phyloP scores from a whole-genome alignment of 2,888 invertebrate genomes.

The Cheilosia soror region DNA sequence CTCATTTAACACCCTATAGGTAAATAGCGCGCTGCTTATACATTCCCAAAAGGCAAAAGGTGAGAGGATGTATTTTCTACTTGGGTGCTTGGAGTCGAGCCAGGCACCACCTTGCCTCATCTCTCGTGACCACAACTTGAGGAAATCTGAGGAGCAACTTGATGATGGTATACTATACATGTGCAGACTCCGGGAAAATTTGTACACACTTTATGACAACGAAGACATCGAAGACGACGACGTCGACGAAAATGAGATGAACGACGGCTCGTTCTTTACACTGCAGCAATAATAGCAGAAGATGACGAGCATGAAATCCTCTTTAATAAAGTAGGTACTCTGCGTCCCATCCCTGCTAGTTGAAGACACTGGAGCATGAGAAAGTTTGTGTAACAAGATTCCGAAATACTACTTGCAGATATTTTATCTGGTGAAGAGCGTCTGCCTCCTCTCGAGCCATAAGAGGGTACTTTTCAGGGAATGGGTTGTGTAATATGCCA shows the following conservation, averaged over 20 bases:
- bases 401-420: conserved; percentile 58
- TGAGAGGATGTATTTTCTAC: conserved; percentile 35
- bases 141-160: conserved; percentile 32
- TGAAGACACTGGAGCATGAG: conserved; percentile 13
- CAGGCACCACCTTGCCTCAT: neutral
- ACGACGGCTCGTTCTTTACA: conserved; percentile 28
- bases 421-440: conserved; percentile 58
- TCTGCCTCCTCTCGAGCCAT: conserved; percentile 18
- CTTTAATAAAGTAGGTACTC: conserved; percentile 61
- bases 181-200: conserved; percentile 16
- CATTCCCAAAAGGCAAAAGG: conserved; percentile 17
- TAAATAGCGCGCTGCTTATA: neutral
- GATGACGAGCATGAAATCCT: conserved; percentile 69
- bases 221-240: conserved; percentile 5
- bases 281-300: conserved; percentile 60
- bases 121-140: conserved; percentile 40
- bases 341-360: neutral
- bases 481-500: conserved; percentile 32
- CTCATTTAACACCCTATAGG: conserved; percentile 54
- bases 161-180: conserved; percentile 1
- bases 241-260: conserved; percentile 21
- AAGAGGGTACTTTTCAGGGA: conserved; percentile 42
- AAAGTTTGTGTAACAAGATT: conserved; percentile 68
- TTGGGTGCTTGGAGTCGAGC: conserved; percentile 28
- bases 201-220: conserved; percentile 32